Percentiles rank a stretch among this genome's conserved stretches.
Evolutionary conservation across 2,797 vertebrate genomes (phyloP).

Genomic region (Gobionotothen gibberifrons): DNA sequence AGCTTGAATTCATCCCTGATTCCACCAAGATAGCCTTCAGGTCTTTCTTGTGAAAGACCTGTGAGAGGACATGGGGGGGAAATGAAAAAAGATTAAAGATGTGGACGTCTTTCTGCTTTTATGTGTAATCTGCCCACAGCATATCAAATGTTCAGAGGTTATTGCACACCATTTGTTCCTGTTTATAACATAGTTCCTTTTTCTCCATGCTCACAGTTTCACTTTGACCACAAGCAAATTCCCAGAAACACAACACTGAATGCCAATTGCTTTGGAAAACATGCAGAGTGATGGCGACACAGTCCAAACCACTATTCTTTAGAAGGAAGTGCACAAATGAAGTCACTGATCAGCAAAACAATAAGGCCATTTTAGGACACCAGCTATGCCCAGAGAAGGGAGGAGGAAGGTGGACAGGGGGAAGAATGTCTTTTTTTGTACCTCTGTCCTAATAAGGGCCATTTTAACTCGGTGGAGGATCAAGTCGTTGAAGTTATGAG

Average conservation of each 20-base stretch:
- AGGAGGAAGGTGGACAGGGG: conserved; percentile 12
- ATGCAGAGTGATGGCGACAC: conserved; percentile 37
- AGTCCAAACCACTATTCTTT: conserved; percentile 71
- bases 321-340: conserved; percentile 65
- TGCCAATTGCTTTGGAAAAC: conserved; percentile 56
- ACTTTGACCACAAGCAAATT: conserved; percentile 69
- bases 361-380: conserved; percentile 68
- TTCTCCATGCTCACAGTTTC: conserved; percentile 53
- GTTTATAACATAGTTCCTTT: conserved; percentile 17
- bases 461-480: conserved; percentile 41
- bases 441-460: conserved; percentile 50
- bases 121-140: conserved; percentile 36
- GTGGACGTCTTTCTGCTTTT: conserved; percentile 23
- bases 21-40: conserved; percentile 21
- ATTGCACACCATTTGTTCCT: conserved; percentile 16
- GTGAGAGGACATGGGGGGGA: conserved; percentile 34
- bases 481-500: conserved; percentile 37
- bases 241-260: conserved; percentile 60
- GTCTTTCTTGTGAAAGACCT: conserved; percentile 16
- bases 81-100: conserved; percentile 17
- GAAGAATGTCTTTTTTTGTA: conserved; percentile 28
- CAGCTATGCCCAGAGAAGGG: conserved; percentile 35
- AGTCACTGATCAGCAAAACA: conserved; percentile 63
- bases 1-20: conserved; percentile 58
- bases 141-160: conserved; percentile 37